These are phyloP conservation scores for Bovichtus diacanthus DNA, from an alignment of 2,797 vertebrate species.

Conservation along the genomic window DNA sequence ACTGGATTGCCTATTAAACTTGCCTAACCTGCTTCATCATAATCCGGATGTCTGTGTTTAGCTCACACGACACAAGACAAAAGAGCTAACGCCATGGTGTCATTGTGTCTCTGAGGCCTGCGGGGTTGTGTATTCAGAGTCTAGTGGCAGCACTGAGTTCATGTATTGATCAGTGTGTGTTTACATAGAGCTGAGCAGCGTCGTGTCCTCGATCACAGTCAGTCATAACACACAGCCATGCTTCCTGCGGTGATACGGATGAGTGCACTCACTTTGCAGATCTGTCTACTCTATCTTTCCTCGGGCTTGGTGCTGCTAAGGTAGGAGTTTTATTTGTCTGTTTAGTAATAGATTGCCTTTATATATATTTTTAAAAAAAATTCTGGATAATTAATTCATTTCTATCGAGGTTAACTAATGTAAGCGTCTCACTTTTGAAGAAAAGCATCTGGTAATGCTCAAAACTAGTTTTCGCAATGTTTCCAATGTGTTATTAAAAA, in stretches of 20 bases:
- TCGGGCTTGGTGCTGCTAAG: conserved; percentile 65
- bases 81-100: neutral
- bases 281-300: conserved; percentile 31
- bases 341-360: neutral
- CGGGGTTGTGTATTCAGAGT: conserved; percentile 16
- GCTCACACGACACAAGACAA: neutral
- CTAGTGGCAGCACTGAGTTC: conserved; percentile 52
- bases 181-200: conserved; percentile 53
- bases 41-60: conserved; percentile 1
- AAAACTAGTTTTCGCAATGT: neutral
- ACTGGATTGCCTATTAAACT: neutral
- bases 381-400: neutral
- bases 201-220: conserved; percentile 19
- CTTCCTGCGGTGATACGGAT: conserved; percentile 33
- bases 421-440: neutral
- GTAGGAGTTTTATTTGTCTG: conserved; percentile 52
- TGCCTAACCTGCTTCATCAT: neutral
- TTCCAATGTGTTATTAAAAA: neutral
- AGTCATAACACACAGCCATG: conserved; percentile 62
- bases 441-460: neutral
- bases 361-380: too few relatives aligned
- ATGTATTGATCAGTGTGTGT: conserved; percentile 73
- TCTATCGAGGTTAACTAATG: neutral
- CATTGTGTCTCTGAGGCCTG: neutral
- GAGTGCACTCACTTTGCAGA: conserved; percentile 11